A percentile compares a stretch with the other conserved stretches of the same genome.
phyloP scores from a whole-genome alignment of 2,113 vertebrate species.

The Aspiorhynchus laticeps region DNA sequence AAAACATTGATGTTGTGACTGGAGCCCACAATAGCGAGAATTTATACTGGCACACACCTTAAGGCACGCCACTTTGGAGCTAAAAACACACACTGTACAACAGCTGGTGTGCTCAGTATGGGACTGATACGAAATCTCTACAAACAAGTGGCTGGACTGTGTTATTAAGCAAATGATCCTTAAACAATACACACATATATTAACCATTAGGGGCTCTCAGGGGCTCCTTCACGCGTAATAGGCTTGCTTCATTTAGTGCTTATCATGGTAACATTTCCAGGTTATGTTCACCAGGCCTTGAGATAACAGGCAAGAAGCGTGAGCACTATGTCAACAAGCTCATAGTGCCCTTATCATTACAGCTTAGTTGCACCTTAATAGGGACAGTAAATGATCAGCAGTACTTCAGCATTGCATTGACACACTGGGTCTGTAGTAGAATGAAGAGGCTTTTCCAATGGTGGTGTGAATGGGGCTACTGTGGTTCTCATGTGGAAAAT shows the following conservation, averaged over 20 bases:
- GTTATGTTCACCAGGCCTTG: slow-evolving; percentile 45
- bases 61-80: slow-evolving; percentile 16
- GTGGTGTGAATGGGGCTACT: neutral
- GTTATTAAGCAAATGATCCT: slow-evolving; percentile 55
- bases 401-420: slow-evolving; percentile 24
- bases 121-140: slow-evolving; percentile 57
- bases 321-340: slow-evolving; percentile 55
- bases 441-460: slow-evolving; percentile 1
- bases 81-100: slow-evolving; percentile 27
- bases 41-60: slow-evolving; percentile 18
- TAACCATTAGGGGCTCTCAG: slow-evolving; percentile 29
- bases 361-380: slow-evolving; percentile 45
- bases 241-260: slow-evolving; percentile 49
- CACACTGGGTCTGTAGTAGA: neutral
- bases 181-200: slow-evolving; percentile 50
- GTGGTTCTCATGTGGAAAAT: neutral
- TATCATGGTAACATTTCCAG: slow-evolving; percentile 62
- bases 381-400: slow-evolving; percentile 36
- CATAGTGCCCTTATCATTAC: slow-evolving; percentile 47
- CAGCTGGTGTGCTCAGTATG: slow-evolving; percentile 56
- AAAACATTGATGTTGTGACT: neutral
- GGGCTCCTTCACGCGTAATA: slow-evolving; percentile 53
- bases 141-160: slow-evolving; percentile 45
- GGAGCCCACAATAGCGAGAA: neutral
- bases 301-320: slow-evolving; percentile 54